Evolutionary conservation across 2,797 vertebrate genomes (phyloP).

Genomic region (Acipenser oxyrinchus): DNA sequence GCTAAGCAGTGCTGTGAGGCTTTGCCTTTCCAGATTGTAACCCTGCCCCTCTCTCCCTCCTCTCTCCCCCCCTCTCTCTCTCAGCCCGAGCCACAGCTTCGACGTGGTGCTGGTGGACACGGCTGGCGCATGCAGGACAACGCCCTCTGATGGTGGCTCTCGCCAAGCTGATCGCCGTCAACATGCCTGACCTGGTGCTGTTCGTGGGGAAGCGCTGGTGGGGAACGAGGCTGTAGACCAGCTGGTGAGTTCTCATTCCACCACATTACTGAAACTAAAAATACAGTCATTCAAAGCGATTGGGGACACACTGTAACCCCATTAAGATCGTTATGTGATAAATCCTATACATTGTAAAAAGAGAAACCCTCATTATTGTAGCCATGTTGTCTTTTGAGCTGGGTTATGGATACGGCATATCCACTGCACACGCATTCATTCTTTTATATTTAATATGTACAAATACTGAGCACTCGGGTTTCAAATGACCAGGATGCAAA

Average conservation of each 20-base stretch:
- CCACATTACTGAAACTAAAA: background rate
- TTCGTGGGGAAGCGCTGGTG: slow-evolving; percentile 94
- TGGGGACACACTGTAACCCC: too few relatives aligned
- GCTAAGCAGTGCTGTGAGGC: too few relatives aligned
- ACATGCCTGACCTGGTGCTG: slow-evolving; percentile 88
- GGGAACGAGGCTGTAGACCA: slow-evolving; percentile 97
- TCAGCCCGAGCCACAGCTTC: slow-evolving; percentile 88
- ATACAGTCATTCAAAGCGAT: background rate
- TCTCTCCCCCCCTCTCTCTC: background rate
- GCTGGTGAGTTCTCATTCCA: slow-evolving; percentile 65
- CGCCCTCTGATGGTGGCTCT: slow-evolving; percentile 86
- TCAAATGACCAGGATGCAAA: too few relatives aligned
- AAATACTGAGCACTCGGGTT: too few relatives aligned
- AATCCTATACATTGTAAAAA: too few relatives aligned
- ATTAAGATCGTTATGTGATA: too few relatives aligned
- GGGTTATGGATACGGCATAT: too few relatives aligned
- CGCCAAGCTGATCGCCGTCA: slow-evolving; percentile 94
- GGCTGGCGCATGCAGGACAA: slow-evolving; percentile 98
- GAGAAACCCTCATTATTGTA: too few relatives aligned
- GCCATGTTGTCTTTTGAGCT: too few relatives aligned
- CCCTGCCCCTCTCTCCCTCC: background rate
- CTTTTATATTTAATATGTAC: too few relatives aligned
- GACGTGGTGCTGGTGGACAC: slow-evolving; percentile 98
- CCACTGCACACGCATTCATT: too few relatives aligned
- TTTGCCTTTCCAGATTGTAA: too few relatives aligned